Base-by-base conservation (phyloP, 2,888 invertebrate species). In the Nomada goodeniana region DNA sequence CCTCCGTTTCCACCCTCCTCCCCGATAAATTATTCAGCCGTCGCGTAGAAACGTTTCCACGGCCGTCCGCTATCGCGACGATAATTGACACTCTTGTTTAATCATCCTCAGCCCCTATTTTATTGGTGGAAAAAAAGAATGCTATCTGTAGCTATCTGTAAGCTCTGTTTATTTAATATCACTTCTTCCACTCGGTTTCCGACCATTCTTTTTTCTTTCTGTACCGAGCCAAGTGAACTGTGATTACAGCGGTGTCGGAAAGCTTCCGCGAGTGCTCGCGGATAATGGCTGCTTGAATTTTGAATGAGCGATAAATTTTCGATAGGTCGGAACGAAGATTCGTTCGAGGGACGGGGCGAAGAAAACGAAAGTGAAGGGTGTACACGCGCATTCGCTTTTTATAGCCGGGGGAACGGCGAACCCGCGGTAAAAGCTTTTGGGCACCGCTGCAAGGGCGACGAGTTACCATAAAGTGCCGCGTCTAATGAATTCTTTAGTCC, bases 1-100 rank as follows among this genome's bases (percentile, higher is more conserved):
- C 59, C 47, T 9, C 15, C 55, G 15, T 23, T 42, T 15, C 63
- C 42, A 11, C 53, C 29, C 44, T 65, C 53, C 36, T 44, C 59
- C 47, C 42, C 59, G 79, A 36, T 67, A 60, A 75, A 80, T 82
- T 80, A 80, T 75, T 59, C 53, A 68, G 59, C 11, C 75, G 42
- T 29, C 53, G 29, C 18, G n/a, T n/a, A 36, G 64, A 44, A 36
- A 36, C 70, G 36, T 57, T 74, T 71, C 36, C 68, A 18, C 50
- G 42, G 9, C 42, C 64, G 65, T 57, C 23, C 61, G 44, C 15
- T 9, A 36, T 15, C 63, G 29, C 20, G 18, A 44, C 64, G 44
- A 70, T 70, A 61, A 74, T 74, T 50, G 20, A 36, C 23, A 42
- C n/a, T 26, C 9, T 55, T 42, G 69, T 65, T 59, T 67, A 64